phyloP scores from a whole-genome alignment of 2,797 vertebrate genomes.

The Yasuhikotakia modesta region DNA sequence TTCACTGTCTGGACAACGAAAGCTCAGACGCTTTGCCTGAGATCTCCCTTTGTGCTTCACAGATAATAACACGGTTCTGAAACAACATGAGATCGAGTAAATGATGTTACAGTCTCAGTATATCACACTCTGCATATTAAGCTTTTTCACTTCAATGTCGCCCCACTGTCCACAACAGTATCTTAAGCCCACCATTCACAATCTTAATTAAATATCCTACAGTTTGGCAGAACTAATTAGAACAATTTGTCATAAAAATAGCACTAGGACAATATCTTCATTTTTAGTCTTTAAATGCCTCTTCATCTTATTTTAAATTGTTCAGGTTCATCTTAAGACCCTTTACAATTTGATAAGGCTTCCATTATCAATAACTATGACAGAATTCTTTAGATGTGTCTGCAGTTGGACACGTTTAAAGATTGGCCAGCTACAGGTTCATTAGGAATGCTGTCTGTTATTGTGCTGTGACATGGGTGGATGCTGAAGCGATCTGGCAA shows the following conservation, averaged over 20 bases:
- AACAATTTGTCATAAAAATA: too few relatives aligned
- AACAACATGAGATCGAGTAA: neutral
- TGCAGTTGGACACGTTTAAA: slow-evolving; percentile 17
- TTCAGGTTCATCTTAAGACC: too few relatives aligned
- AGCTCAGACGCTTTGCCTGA: neutral
- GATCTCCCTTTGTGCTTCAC: neutral
- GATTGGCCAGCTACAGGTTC: neutral
- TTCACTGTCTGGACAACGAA: neutral
- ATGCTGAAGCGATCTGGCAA: slow-evolving; percentile 9
- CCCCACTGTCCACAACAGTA: too few relatives aligned
- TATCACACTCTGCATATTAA: too few relatives aligned
- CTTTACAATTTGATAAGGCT: too few relatives aligned
- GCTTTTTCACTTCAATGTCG: too few relatives aligned
- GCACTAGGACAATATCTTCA: too few relatives aligned
- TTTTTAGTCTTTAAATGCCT: too few relatives aligned
- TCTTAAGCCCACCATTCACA: too few relatives aligned
- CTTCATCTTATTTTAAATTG: too few relatives aligned
- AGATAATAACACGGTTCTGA: slow-evolving; percentile 20
- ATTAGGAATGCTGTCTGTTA: slow-evolving; percentile 25
- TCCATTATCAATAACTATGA: slow-evolving; percentile 1
- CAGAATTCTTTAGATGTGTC: slow-evolving; percentile 13
- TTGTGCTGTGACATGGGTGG: slow-evolving; percentile 32
- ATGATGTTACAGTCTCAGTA: neutral
- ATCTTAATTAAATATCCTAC: too few relatives aligned
- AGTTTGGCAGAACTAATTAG: too few relatives aligned